Evolutionary conservation across 2,113 vertebrate genomes (phyloP).

Genomic region (Tapirus terrestris): DNA sequence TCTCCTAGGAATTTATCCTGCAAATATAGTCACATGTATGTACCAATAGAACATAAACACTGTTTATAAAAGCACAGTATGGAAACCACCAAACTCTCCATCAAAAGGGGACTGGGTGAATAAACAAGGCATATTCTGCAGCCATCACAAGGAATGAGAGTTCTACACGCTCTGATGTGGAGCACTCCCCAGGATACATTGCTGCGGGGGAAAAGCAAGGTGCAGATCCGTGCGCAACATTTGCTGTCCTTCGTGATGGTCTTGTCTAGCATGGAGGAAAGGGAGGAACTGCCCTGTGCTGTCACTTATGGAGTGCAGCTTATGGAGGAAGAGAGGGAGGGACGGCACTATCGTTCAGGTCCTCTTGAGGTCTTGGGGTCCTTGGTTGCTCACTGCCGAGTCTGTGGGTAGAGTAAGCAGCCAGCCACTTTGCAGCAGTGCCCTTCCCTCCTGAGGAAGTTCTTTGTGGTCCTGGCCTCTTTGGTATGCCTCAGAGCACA

Average conservation of each 20-base stretch:
- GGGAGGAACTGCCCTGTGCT: not conserved
- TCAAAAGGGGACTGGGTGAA: not conserved
- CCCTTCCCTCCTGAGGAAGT: not conserved
- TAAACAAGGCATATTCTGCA: not conserved
- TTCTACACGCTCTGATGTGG: too few relatives aligned
- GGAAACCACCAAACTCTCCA: not conserved
- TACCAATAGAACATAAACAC: not conserved
- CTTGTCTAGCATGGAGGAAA: too few relatives aligned
- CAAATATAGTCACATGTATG: not conserved
- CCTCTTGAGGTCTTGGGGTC: too few relatives aligned
- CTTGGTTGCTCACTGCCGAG: rapidly evolving
- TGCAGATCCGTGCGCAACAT: not conserved
- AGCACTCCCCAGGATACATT: not conserved
- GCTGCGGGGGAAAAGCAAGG: not conserved
- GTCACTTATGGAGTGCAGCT: not conserved
- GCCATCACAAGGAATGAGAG: not conserved
- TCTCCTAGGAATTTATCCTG: not conserved
- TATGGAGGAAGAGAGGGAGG: not conserved
- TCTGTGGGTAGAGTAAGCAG: not conserved
- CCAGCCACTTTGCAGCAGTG: not conserved
- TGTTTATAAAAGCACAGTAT: not conserved
- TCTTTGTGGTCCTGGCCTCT: not conserved
- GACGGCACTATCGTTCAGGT: not conserved
- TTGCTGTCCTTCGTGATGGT: not conserved
- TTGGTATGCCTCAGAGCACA: not conserved